phyloP scores from a whole-genome alignment of 1,140 invertebrate species.

The Megalopta genalis region DNA sequence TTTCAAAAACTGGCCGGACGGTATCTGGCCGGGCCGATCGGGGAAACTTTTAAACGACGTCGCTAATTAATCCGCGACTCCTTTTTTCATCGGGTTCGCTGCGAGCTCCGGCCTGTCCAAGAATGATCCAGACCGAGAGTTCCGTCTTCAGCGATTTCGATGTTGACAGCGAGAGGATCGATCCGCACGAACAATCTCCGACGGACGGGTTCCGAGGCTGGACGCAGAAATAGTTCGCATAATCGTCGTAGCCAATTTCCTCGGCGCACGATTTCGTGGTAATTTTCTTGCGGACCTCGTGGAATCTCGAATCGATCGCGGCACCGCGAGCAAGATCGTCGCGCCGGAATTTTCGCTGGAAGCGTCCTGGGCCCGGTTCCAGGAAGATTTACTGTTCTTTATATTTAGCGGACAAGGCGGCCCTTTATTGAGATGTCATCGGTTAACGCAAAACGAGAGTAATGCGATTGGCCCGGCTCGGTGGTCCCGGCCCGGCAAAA shows the following conservation, averaged over 20 bases:
- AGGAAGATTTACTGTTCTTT: constrained; percentile 34
- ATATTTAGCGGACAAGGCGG: constrained; percentile 14
- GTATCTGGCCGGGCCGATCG: background rate
- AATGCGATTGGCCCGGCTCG: constrained; percentile 37
- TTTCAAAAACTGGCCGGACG: constrained; percentile 16
- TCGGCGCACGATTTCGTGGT: too few species aligned
- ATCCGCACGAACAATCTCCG: background rate
- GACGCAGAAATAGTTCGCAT: background rate
- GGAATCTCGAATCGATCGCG: background rate
- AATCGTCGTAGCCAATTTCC: too few species aligned
- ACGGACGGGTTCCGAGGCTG: background rate
- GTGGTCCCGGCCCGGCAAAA: constrained; percentile 42
- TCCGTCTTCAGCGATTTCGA: background rate
- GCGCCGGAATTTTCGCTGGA: background rate
- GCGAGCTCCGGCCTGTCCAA: background rate
- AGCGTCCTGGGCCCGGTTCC: background rate
- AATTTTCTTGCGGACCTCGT: background rate
- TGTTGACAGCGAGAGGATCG: background rate
- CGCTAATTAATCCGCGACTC: constrained; percentile 34
- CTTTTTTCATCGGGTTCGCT: constrained; percentile 1
- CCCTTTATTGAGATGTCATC: constrained; percentile 55
- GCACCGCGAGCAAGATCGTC: background rate
- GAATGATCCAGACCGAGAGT: constrained; percentile 15
- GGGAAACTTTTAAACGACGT: constrained; percentile 21
- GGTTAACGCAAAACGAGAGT: constrained; percentile 46